Percentiles rank a stretch among this genome's conserved stretches.
Conservation (phyloP, 2,113 vertebrate genomes). For the Delphinus delphis region DNA sequence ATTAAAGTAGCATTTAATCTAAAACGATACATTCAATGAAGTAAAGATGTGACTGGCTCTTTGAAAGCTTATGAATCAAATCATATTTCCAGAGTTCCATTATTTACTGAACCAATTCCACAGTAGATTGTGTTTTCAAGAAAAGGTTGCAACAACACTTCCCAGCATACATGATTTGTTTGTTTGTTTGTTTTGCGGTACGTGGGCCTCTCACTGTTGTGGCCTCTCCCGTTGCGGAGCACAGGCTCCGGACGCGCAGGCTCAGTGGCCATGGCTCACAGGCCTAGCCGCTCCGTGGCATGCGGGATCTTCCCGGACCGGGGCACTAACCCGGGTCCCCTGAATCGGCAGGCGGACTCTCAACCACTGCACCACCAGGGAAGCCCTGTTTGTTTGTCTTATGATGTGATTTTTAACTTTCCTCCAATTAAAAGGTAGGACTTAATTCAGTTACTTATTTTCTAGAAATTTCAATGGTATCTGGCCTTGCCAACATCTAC, state of each 20-base stretch:
- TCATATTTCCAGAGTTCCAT: background rate
- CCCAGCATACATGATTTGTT: background rate
- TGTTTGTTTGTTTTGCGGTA: background rate
- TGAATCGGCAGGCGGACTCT: too few relatives aligned
- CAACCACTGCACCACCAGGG: too few relatives aligned
- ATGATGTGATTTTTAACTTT: background rate
- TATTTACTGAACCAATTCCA: background rate
- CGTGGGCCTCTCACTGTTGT: too few relatives aligned
- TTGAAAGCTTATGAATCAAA: background rate
- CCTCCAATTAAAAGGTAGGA: background rate
- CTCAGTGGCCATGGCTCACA: too few relatives aligned
- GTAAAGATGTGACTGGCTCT: slow-evolving; percentile 6
- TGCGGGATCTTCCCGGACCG: too few relatives aligned
- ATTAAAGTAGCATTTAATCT: slow-evolving; percentile 63
- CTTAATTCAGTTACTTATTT: background rate
- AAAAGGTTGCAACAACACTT: background rate
- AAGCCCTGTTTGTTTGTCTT: background rate
- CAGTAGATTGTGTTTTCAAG: background rate
- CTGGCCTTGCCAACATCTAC: background rate
- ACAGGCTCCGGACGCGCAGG: too few relatives aligned
- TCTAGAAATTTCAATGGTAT: background rate
- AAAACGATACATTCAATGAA: slow-evolving; percentile 38
- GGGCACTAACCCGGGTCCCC: too few relatives aligned
- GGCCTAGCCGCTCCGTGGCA: too few relatives aligned
- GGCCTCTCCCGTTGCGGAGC: too few relatives aligned